Evolutionary conservation across 92 coral and sea anemone genomes (phyloP).

Genomic region (Porites cylindrica): DNA sequence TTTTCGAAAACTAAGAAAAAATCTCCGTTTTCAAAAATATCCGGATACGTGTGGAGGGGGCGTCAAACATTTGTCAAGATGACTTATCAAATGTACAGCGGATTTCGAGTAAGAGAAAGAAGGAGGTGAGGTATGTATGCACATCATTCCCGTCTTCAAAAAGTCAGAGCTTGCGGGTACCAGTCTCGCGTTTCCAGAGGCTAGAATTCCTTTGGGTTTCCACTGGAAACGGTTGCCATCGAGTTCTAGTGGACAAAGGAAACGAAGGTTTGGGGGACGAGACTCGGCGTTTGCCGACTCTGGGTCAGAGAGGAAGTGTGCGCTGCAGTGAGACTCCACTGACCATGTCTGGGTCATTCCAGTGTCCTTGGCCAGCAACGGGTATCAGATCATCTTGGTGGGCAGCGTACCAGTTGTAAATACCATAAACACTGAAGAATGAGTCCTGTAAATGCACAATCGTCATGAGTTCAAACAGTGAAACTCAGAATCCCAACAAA

Average conservation of each 20-base stretch:
- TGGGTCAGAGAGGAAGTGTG: neutral
- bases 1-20: no score
- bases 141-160: neutral
- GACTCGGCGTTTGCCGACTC: no score
- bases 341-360: conserved; percentile 99
- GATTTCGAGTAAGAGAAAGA: neutral
- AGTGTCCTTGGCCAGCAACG: conserved; percentile 96
- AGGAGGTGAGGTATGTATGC: neutral
- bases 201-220: neutral
- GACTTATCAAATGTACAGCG: neutral
- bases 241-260: no score
- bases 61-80: no score
- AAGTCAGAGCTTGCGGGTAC: neutral
- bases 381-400: conserved; percentile 84
- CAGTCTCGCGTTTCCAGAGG: neutral
- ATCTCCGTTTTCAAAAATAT: no score
- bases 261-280: no score
- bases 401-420: conserved; percentile 85
- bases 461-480: neutral
- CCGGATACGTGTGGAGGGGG: no score
- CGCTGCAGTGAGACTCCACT: neutral
- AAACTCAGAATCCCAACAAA: no score
- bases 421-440: conserved; percentile 78
- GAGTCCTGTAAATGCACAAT: conserved; percentile 72
- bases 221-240: no score